Evolutionary conservation across 1,140 invertebrate species (phyloP).

Genomic region (Ceratoteleas bidentatus): DNA sequence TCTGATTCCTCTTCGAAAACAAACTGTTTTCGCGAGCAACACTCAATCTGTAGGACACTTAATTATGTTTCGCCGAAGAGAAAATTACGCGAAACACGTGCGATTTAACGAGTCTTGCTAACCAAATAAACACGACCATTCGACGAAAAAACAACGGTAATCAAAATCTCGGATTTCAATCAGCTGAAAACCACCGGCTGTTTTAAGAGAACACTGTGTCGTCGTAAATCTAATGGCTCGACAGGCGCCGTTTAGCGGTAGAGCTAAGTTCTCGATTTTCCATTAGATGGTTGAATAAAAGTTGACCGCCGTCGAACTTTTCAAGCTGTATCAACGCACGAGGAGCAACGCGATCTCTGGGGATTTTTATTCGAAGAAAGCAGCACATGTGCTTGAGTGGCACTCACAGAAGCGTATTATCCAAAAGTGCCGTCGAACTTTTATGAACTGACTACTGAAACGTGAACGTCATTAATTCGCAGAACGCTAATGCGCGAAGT

Average conservation of each 20-base stretch:
- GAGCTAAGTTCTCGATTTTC: conserved; percentile 57
- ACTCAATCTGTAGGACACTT: too few species aligned
- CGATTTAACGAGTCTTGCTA: conserved; percentile 55
- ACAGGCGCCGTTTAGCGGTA: too few species aligned
- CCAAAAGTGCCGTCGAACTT: conserved; percentile 51
- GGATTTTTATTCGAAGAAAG: conserved; percentile 64
- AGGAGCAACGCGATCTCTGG: conserved; percentile 34
- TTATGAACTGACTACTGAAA: conserved; percentile 56
- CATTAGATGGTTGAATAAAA: conserved; percentile 56
- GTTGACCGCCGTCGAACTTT: conserved; percentile 60
- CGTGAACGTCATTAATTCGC: conserved; percentile 59
- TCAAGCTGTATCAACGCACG: conserved; percentile 37
- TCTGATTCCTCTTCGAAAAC: too few species aligned
- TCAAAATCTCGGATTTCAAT: too few species aligned
- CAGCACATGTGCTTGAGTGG: conserved; percentile 56
- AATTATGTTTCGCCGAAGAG: too few species aligned
- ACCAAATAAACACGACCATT: conserved; percentile 18
- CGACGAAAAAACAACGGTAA: too few species aligned
- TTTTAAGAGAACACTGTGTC: conserved; percentile 16
- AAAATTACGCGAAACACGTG: too few species aligned
- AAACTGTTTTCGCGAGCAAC: too few species aligned
- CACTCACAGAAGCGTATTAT: conserved; percentile 58
- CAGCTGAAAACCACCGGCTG: conserved; percentile 22
- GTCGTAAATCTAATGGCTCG: conserved; percentile 33
- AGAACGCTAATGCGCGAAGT: conserved; percentile 43